These are phyloP conservation scores for Fragum whitleyi DNA, from an alignment of 2,888 invertebrate species.

Conservation along the genomic window DNA sequence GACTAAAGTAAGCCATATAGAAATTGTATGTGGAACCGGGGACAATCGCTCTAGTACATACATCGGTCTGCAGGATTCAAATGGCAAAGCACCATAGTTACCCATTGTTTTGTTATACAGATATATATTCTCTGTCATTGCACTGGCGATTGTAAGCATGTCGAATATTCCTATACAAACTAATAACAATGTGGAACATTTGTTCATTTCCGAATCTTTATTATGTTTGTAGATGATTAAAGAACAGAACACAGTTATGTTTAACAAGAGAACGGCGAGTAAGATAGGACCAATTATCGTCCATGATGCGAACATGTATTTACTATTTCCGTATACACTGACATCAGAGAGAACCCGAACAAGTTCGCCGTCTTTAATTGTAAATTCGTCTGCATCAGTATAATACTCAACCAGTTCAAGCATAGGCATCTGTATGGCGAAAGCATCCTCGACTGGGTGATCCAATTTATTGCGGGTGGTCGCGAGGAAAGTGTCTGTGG, in stretches of 20 bases:
- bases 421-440: background rate
- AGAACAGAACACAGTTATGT: background rate
- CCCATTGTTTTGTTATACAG: background rate
- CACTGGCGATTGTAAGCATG: background rate
- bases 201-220: slow-evolving; percentile 7
- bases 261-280: background rate
- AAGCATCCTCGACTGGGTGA: background rate
- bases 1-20: background rate
- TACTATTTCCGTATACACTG: background rate
- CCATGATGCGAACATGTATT: background rate
- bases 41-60: background rate
- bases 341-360: background rate
- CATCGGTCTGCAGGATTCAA: background rate
- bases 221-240: background rate
- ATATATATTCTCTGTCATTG: slow-evolving; percentile 1
- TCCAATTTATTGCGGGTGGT: background rate
- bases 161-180: background rate
- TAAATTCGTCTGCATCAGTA: background rate
- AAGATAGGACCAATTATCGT: background rate
- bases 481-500: background rate
- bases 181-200: slow-evolving; percentile 1
- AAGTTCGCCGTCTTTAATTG: slow-evolving; percentile 4
- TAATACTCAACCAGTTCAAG: background rate
- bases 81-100: background rate
- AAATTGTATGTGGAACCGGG: slow-evolving; percentile 1